Percentiles rank a stretch among this genome's conserved stretches.
Evolutionary conservation across 1,140 invertebrate genomes (phyloP).

Genomic region (Aphaenogaster floridana): DNA sequence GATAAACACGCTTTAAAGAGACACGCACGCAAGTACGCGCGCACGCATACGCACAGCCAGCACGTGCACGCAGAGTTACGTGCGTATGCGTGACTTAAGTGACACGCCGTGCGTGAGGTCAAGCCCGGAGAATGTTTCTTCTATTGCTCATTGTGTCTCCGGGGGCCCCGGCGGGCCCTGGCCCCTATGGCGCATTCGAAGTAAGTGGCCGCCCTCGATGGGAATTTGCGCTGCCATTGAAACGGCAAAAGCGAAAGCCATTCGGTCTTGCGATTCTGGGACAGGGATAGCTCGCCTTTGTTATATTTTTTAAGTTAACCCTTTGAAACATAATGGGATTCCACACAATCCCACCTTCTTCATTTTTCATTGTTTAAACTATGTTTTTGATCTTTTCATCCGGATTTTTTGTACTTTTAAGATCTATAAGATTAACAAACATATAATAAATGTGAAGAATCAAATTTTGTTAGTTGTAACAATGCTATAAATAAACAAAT

Average conservation of each 20-base stretch:
- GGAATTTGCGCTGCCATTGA: constrained; percentile 48
- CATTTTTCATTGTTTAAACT: too few species aligned
- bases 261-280: not conserved
- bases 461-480: too few species aligned
- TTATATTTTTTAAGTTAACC: not conserved
- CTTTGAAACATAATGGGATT: too few species aligned
- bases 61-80: constrained; percentile 21
- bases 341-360: too few species aligned
- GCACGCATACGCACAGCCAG: constrained; percentile 20
- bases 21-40: constrained; percentile 30
- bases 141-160: constrained; percentile 70
- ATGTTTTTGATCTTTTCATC: too few species aligned
- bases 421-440: too few species aligned
- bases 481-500: too few species aligned
- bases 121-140: constrained; percentile 76
- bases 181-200: constrained; percentile 27
- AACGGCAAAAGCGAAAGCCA: constrained; percentile 41
- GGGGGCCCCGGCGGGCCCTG: constrained; percentile 6
- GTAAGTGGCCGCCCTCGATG: constrained; percentile 39
- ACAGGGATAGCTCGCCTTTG: not conserved
- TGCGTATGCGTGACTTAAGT: constrained; percentile 68
- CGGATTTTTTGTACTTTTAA: too few species aligned
- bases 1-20: constrained; percentile 64
- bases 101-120: constrained; percentile 72
- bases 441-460: too few species aligned